Evolutionary conservation across 2,888 invertebrate genomes (phyloP), one percentile per base, ranked within the genome.

Genomic region (Panzeria rudis): DNA sequence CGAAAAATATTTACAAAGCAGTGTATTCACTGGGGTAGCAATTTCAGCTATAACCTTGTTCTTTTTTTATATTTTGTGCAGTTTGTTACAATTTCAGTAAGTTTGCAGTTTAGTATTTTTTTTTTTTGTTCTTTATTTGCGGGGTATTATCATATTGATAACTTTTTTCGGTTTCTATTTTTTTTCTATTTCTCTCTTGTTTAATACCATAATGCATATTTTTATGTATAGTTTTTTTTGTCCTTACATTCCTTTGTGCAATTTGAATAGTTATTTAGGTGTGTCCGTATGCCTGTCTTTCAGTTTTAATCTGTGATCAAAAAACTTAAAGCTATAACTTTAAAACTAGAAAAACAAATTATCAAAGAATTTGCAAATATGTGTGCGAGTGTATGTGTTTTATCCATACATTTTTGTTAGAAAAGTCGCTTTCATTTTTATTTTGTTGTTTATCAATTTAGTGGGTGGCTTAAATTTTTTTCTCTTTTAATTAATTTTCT

Each of bases 131-230:
- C 62, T 69, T 85, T 87, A n/a, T 32, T 87, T 25, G 73, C 82
- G 83, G 76, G 59, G 66, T 32, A 86, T 89, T 89, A 89, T 87
- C 88, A 86, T 86, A 89, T 88, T 89, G 89, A 87, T 86, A 82
- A 86, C 87, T 87, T 87, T 89, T 87, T 89, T 72, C 47, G 80
- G 84, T 87, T 86, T 86, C 86, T 86, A 38, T 86, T 84, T 87
- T 86, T 87, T 86, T 25, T 23, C 15, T 41, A 88, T 87, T 83
- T 83, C 69, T 38, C 29, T 32, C 25, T 47, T 47, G 54, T 41
- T 11, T 54, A 50, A 75, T 66, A 8, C 35, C 35, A 50, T 20
- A 32, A 54, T 56, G 69, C 32, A 69, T 38, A 38, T 59, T 61
- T 71, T 17, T n/a, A 25, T 71, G 47, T 56, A 66, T 20, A 41